These are phyloP conservation scores for Gracilinanus agilis DNA, from an alignment of 2,113 vertebrate genomes.

Conservation along the genomic window DNA sequence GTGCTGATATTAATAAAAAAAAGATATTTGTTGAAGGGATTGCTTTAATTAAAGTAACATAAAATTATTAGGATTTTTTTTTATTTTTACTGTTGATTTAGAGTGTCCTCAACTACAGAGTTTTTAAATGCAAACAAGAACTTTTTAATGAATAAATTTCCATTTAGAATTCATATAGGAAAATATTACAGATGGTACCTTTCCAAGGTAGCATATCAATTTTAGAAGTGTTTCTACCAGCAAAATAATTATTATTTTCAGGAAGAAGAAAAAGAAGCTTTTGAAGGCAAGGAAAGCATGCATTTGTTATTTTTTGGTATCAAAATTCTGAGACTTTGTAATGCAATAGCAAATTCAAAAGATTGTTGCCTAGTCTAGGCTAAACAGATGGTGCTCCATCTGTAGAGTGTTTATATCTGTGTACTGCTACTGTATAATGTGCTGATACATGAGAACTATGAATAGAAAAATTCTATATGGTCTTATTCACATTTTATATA, in stretches of 20 bases:
- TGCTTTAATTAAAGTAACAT: conserved; percentile 56
- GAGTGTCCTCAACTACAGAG: not conserved
- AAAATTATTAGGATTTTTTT: conserved; percentile 50
- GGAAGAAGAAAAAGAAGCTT: not conserved
- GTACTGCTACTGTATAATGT: conserved; percentile 56
- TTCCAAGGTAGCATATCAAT: not conserved
- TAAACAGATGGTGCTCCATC: conserved; percentile 60
- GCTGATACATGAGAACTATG: conserved; percentile 55
- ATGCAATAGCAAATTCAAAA: conserved; percentile 39
- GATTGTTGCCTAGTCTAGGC: conserved; percentile 35
- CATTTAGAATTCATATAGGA: conserved; percentile 21
- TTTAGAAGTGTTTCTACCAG: not conserved
- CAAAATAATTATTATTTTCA: conserved; percentile 30
- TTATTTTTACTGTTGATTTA: conserved; percentile 40
- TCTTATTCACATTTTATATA: conserved; percentile 46
- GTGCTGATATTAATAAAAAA: conserved; percentile 8
- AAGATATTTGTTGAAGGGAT: conserved; percentile 25
- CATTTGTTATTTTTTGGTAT: not conserved
- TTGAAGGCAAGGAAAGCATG: conserved; percentile 12
- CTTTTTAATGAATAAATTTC: conserved; percentile 60
- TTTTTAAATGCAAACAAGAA: conserved; percentile 22
- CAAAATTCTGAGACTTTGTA: conserved; percentile 30
- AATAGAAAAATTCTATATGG: conserved; percentile 65
- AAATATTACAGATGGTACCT: conserved; percentile 7
- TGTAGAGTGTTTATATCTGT: conserved; percentile 39